phyloP scores from a whole-genome alignment of 2,113 vertebrate genomes.

The Istiophorus platypterus region DNA sequence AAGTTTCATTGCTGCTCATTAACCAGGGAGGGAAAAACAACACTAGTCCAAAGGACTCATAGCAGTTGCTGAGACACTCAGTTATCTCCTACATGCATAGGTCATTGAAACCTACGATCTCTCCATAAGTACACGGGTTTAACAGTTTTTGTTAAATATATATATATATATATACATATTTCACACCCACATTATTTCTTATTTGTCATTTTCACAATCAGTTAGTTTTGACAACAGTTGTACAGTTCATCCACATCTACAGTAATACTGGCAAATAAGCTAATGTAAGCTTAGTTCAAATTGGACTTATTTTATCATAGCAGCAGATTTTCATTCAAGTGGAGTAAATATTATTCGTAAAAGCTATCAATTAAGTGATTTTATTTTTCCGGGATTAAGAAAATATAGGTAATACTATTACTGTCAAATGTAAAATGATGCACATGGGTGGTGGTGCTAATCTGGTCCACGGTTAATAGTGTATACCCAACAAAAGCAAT shows the following conservation, averaged over 20 bases:
- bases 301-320: too few species aligned
- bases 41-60: neutral
- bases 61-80: neutral
- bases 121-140: neutral
- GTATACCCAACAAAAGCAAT: too few species aligned
- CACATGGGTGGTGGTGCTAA: too few species aligned
- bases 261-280: too few species aligned
- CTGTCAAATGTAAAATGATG: too few species aligned
- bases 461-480: too few species aligned
- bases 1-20: slow-evolving; percentile 22
- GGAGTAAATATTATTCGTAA: too few species aligned
- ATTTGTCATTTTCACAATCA: neutral
- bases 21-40: neutral
- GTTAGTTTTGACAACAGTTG: neutral
- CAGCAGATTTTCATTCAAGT: too few species aligned
- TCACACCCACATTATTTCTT: neutral
- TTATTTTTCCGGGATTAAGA: too few species aligned
- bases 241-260: neutral
- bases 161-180: neutral
- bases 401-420: too few species aligned
- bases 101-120: neutral
- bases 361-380: too few species aligned
- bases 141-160: neutral
- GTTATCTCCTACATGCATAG: neutral
- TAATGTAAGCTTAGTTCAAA: neutral